Evolutionary conservation across 37 sponge, comb jelly and placozoan species (phyloP), one percentile per base, ranked within the genome.

Genomic region (Halisarca cf. caerulea): DNA sequence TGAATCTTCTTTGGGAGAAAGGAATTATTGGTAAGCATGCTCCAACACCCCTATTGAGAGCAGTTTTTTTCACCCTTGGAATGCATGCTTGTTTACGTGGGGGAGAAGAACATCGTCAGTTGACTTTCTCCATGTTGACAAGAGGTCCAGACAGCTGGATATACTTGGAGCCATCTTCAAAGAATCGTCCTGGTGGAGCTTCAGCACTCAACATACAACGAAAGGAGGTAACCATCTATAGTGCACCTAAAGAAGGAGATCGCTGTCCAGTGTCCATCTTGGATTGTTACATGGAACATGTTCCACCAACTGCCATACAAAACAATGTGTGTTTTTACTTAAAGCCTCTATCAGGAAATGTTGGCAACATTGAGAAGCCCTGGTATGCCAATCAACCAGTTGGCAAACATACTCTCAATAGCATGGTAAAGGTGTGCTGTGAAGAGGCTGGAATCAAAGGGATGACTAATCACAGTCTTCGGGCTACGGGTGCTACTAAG

Each of bases 11-110:
- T 27, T 61, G 64, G 64, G 5, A 27, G 28, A 61, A 61, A 61
- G 64, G 64, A 28, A 27, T 61, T 15, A 28, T 61, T 28, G 64
- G 64, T 27, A 61, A 23, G 5, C 64, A 61, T 27, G 30, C 28
- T 21, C 64, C 64, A 61, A 23, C 30, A 61, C 30, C 64, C 3
- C 78, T 82, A 24, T 54, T 88, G 59, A 73, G 66, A 55, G 83
- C 88, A 58, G 88, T 88, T 33, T 88, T 88, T 71, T 88, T 82
- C 44, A 20, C 55, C 11, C 73, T 80, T 83, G 88, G 88, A 15
- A 88, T 55, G 64, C 64, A 61, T 61, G 64, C 64, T 15, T 61
- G 64, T 61, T 23, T 61, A 61, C 64, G 64, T 27, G 64, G 64
- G 30, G 64, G 64, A 23, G 64, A 27, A 27, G 64, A 61, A 27